Percentiles rank a stretch among this genome's conserved stretches.
Evolutionary conservation across 2,113 vertebrate species (phyloP).

Genomic region (Chaetops frenatus): DNA sequence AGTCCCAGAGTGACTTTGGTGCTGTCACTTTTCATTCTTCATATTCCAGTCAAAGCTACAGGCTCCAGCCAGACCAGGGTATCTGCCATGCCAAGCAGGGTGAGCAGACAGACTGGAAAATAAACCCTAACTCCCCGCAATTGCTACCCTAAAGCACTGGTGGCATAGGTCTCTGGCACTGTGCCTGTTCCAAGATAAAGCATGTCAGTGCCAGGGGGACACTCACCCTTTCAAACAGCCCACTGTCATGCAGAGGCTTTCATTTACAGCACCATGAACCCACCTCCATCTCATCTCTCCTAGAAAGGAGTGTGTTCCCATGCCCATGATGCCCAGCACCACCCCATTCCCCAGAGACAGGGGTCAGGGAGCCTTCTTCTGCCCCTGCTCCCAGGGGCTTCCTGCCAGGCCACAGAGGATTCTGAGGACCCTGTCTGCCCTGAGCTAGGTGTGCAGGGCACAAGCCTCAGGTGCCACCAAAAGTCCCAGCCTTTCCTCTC

Average conservation of each 20-base stretch:
- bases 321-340: fast-evolving
- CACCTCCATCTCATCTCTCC: neutral
- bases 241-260: neutral
- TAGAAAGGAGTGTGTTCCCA: fast-evolving
- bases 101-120: neutral
- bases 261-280: neutral
- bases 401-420: neutral
- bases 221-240: neutral
- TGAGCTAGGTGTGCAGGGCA: neutral
- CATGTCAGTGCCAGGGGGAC: neutral
- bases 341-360: fast-evolving
- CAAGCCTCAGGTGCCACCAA: neutral
- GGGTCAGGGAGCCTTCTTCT: neutral
- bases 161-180: neutral
- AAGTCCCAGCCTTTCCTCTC: neutral
- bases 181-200: neutral
- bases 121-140: neutral
- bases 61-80: fast-evolving
- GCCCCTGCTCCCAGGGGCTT: too few relatives aligned
- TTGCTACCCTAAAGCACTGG: neutral
- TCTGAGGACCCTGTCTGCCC: neutral
- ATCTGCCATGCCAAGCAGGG: neutral
- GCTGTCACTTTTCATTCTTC: neutral
- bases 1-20: neutral
- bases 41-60: neutral